Evolutionary conservation across 2,113 vertebrate species (phyloP).

Genomic region (Procavia capensis): DNA sequence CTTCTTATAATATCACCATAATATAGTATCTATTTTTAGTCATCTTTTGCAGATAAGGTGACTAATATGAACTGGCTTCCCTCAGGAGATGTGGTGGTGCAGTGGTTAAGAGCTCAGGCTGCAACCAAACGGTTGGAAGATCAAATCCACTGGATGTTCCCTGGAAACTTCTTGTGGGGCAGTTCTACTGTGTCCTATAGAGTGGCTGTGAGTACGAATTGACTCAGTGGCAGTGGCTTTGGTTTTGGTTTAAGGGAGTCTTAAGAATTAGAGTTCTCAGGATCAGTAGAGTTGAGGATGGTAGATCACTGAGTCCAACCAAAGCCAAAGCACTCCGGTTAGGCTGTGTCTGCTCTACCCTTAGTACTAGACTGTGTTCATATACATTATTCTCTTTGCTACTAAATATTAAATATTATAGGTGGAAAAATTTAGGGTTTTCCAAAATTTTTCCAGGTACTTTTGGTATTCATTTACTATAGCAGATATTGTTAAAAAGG

Average conservation of each 20-base stretch:
- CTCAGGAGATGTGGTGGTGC: background rate
- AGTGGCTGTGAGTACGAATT: too few relatives aligned
- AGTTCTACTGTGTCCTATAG: too few relatives aligned
- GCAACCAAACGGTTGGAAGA: too few relatives aligned
- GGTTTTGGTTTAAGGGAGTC: background rate
- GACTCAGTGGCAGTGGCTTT: too few relatives aligned
- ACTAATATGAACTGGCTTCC: background rate
- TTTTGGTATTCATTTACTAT: background rate
- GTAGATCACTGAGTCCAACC: background rate
- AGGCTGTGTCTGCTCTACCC: background rate
- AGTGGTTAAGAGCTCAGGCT: too few relatives aligned
- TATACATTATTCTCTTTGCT: slow-evolving; percentile 1
- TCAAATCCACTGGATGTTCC: too few relatives aligned
- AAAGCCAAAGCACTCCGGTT: background rate
- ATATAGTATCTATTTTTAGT: slow-evolving; percentile 1
- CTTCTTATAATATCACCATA: background rate
- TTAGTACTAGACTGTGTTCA: background rate
- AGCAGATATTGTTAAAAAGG: background rate
- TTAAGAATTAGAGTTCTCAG: background rate
- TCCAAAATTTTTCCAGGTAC: background rate
- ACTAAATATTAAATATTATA: background rate
- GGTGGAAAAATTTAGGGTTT: slow-evolving; percentile 5
- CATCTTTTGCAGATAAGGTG: background rate
- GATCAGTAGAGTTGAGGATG: background rate
- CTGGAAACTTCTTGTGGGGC: too few relatives aligned